These are phyloP conservation scores for Esox niger DNA, from an alignment of 2,113 vertebrate species.

Conservation along the genomic window DNA sequence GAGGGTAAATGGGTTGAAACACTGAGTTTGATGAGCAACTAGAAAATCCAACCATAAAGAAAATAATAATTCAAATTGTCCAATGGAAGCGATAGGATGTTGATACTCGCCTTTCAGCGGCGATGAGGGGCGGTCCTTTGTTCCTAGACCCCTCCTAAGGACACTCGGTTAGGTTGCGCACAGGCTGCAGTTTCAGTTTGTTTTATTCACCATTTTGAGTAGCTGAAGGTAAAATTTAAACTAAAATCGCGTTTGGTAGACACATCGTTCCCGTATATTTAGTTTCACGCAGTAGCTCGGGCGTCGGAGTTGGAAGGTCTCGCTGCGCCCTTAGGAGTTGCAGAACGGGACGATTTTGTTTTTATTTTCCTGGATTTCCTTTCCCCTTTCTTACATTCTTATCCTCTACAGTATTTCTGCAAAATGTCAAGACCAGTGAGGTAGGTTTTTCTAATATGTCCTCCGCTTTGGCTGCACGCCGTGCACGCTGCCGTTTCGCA, in stretches of 20 bases:
- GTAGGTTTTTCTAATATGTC: slow-evolving; percentile 70
- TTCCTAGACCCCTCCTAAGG: slow-evolving; percentile 38
- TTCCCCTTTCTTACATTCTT: slow-evolving; percentile 60
- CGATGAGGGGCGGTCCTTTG: slow-evolving; percentile 46
- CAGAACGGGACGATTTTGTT: slow-evolving; percentile 63
- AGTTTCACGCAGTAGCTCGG: slow-evolving; percentile 57
- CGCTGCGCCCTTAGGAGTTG: slow-evolving; percentile 55
- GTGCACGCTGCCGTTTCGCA: slow-evolving; percentile 42
- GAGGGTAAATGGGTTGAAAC: slow-evolving; percentile 51
- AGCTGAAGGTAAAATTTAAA: slow-evolving; percentile 73
- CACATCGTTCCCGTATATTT: slow-evolving; percentile 50
- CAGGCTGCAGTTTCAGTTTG: slow-evolving; percentile 82
- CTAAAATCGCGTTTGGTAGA: slow-evolving; percentile 61
- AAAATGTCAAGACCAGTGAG: slow-evolving; percentile 81
- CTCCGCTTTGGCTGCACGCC: slow-evolving; percentile 40
- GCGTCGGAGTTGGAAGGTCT: slow-evolving; percentile 62
- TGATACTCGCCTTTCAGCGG: slow-evolving; percentile 41
- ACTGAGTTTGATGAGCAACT: slow-evolving; percentile 39
- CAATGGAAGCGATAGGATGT: slow-evolving; percentile 37
- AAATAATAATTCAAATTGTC: slow-evolving; percentile 55
- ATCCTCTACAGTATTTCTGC: slow-evolving; percentile 76
- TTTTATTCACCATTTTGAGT: slow-evolving; percentile 85
- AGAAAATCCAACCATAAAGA: slow-evolving; percentile 16
- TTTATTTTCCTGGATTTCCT: slow-evolving; percentile 50
- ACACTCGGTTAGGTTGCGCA: slow-evolving; percentile 71